A percentile compares a stretch with the other conserved stretches of the same genome.
Evolutionary conservation across 2,797 vertebrate species (phyloP).

Genomic region (Enteromius argenteus): DNA sequence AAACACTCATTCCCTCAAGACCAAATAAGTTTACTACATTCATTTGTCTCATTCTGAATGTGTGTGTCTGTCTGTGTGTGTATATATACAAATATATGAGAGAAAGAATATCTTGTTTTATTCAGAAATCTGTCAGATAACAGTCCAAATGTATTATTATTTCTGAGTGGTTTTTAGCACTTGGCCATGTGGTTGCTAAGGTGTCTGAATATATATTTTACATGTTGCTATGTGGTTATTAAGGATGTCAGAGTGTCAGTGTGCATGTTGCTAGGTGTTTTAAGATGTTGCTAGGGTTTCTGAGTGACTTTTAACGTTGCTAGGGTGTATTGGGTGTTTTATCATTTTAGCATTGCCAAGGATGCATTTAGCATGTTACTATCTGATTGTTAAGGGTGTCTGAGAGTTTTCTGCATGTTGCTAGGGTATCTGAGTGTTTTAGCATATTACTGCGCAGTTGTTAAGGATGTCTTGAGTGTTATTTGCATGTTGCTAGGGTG

Average conservation of each 20-base stretch:
- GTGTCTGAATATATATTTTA: neutral
- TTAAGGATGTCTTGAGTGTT: too few relatives aligned
- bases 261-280: neutral
- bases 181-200: neutral
- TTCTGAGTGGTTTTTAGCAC: neutral
- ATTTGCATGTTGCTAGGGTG: too few relatives aligned
- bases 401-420: too few relatives aligned
- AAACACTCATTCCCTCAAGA: neutral
- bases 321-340: neutral
- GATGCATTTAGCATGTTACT: too few relatives aligned
- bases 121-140: neutral
- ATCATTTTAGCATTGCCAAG: too few relatives aligned
- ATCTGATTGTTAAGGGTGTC: neutral
- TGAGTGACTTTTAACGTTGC: neutral
- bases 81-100: neutral
- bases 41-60: neutral
- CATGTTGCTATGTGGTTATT: neutral
- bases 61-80: neutral
- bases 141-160: neutral
- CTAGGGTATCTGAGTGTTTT: neutral
- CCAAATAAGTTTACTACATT: neutral
- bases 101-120: neutral
- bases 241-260: neutral
- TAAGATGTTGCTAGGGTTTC: neutral
- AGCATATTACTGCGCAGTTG: too few relatives aligned